Evolutionary conservation across 2,888 invertebrate species (phyloP).

Genomic region (Plusia festucae): DNA sequence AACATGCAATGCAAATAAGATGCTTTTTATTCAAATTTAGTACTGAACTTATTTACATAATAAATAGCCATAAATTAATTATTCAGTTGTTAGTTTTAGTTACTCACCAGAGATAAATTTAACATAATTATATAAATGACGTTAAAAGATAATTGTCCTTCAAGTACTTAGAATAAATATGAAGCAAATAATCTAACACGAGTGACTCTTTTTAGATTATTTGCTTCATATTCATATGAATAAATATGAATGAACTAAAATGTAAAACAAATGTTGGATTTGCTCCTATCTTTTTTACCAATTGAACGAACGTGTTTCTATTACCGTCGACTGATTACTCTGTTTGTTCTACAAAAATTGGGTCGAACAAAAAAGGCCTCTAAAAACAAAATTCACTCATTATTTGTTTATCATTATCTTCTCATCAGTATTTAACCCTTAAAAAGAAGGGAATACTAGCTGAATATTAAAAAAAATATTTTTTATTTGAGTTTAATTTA

Average conservation of each 20-base stretch:
- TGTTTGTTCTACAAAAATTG: conserved; percentile 41
- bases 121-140: background rate
- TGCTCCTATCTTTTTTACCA: conserved; percentile 17
- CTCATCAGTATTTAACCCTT: conserved; percentile 34
- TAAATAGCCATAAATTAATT: background rate
- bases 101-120: background rate
- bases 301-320: conserved; percentile 20
- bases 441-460: conserved; percentile 9
- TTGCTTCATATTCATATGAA: too few species aligned
- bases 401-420: conserved; percentile 39
- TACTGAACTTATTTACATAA: background rate
- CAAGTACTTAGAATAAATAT: background rate
- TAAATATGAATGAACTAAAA: conserved; percentile 13
- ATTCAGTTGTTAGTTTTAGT: background rate
- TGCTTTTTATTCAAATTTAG: background rate
- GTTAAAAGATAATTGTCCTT: background rate
- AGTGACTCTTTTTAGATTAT: too few species aligned
- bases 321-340: conserved; percentile 27
- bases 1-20: too few species aligned
- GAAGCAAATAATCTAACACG: background rate
- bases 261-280: conserved; percentile 5
- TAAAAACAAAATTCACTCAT: conserved; percentile 17
- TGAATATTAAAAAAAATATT: conserved; percentile 25
- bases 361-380: conserved; percentile 17
- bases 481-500: conserved; percentile 20